Percentiles rank a stretch among this genome's conserved stretches.
Conservation (phyloP, 2,888 invertebrate genomes). For the Hermaeophaga mercurialis region DNA sequence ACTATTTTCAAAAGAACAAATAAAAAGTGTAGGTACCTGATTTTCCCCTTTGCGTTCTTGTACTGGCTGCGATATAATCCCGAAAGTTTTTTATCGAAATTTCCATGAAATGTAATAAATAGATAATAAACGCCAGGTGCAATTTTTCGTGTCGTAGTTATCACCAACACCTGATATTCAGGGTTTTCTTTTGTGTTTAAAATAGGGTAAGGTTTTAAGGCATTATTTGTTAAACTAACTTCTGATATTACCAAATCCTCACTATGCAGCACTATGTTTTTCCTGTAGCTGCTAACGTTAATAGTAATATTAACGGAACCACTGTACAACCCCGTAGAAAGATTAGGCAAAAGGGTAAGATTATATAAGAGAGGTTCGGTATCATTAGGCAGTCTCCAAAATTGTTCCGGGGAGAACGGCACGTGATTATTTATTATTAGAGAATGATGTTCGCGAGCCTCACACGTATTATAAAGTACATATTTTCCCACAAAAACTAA, state of each 20-base stretch:
- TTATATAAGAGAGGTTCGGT: conserved; percentile 69
- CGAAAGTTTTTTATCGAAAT: conserved; percentile 66
- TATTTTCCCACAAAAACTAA: conserved; percentile 53
- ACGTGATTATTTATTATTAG: neutral
- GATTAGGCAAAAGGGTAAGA: conserved; percentile 67
- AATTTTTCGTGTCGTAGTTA: conserved; percentile 45
- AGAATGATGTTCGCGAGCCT: conserved; percentile 2
- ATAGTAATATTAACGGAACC: conserved; percentile 65
- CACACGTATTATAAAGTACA: conserved; percentile 39
- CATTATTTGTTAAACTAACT: conserved; percentile 40
- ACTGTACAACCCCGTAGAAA: conserved; percentile 63
- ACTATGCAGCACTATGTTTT: conserved; percentile 47
- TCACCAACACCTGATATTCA: conserved; percentile 46
- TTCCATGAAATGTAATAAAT: conserved; percentile 67
- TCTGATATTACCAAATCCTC: conserved; percentile 47
- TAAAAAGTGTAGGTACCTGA: conserved; percentile 36
- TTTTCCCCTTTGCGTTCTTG: conserved; percentile 29
- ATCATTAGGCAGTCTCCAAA: conserved; percentile 62
- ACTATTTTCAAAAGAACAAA: too few relatives aligned
- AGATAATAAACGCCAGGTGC: conserved; percentile 62
- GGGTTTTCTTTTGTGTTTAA: conserved; percentile 46
- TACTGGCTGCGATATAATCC: conserved; percentile 77
- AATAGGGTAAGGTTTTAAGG: conserved; percentile 34
- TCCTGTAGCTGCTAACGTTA: conserved; percentile 49
- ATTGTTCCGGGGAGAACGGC: conserved; percentile 16